Evolutionary conservation across 2,888 invertebrate species (phyloP).

Genomic region (Sympetrum striolatum): DNA sequence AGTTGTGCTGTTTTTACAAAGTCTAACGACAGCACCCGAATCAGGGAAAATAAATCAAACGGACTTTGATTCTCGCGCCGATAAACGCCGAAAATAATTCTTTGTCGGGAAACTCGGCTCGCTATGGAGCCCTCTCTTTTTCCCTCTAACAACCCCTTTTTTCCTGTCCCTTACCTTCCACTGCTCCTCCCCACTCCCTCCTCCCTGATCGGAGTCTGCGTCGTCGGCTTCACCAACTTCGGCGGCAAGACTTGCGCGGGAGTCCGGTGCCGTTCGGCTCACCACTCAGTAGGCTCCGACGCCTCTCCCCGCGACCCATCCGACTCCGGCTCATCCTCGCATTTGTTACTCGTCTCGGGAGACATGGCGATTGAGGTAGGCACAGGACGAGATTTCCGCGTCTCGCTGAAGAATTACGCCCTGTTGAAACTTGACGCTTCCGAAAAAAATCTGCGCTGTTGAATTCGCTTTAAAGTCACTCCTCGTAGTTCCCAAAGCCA

Average conservation of each 20-base stretch:
- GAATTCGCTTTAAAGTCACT: too few relatives aligned
- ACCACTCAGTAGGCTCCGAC: background rate
- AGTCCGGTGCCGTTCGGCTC: background rate
- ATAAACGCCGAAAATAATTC: too few relatives aligned
- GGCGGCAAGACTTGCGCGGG: conserved; percentile 10
- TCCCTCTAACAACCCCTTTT: background rate
- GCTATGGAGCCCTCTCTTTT: background rate
- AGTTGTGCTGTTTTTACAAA: too few relatives aligned
- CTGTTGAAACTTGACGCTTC: background rate
- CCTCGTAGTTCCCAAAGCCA: too few relatives aligned
- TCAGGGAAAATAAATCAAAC: too few relatives aligned
- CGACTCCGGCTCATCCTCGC: background rate
- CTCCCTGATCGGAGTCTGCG: background rate
- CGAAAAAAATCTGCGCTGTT: too few relatives aligned
- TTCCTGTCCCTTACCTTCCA: background rate
- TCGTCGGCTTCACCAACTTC: background rate
- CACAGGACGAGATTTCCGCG: background rate
- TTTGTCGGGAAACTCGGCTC: background rate
- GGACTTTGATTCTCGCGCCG: too few relatives aligned
- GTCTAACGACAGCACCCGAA: too few relatives aligned
- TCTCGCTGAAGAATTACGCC: too few relatives aligned
- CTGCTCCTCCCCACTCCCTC: background rate
- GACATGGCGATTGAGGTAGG: too few relatives aligned
- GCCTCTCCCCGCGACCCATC: background rate
- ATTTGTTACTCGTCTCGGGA: background rate